Base-by-base conservation (phyloP, 2,797 vertebrate genomes). In the Todus mexicanus region DNA sequence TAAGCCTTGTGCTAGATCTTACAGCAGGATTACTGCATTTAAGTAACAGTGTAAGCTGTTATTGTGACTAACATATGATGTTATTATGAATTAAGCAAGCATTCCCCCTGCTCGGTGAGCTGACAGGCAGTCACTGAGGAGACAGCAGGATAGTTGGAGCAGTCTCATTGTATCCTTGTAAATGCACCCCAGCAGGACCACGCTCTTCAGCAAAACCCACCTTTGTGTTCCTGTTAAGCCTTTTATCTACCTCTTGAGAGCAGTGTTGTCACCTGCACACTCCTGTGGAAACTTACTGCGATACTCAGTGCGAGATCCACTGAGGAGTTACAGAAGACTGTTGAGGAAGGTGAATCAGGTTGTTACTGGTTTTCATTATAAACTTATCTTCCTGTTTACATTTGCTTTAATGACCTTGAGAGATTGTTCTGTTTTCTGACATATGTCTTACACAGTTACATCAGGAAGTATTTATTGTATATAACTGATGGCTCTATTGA, bases 201-300 rank as follows among this genome's bases (percentile, higher is more conserved):
- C 19, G 42, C 45, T 87, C 27, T 47, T 38, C 45, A 59, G 63
- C 53, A 59, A 75, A 72, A 38, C 43, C n/a, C 37, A 31, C 43
- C 9, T 63, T 63, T 87, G 80, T 78, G 74, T 63, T 71, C 54
- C 71, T 48, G 29, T 84, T 84, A 71, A 78, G 73, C 15, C 45
- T 72, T n/a, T 76, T 25, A 82, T 76, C 90, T 95, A 75, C 82
- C 92, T 95, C 95, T 87, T 69, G 50, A 78, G 70, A 65, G 27
- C 35, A 65, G 72, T 29, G 66, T 57, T 57, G 78, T 89, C 84
- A 48, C 71, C 87, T 71, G 33, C 77, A 31, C 56, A 27, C 33
- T 83, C 73, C 56, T 48, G 17, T 89, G 63, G 81, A 84, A 78
- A 26, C 84, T 86, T 73, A 16, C n/a, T 61, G 71, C 71, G 71